Base-by-base conservation (phyloP, 2,797 vertebrate species). In the Tragelaphus oryx region DNA sequence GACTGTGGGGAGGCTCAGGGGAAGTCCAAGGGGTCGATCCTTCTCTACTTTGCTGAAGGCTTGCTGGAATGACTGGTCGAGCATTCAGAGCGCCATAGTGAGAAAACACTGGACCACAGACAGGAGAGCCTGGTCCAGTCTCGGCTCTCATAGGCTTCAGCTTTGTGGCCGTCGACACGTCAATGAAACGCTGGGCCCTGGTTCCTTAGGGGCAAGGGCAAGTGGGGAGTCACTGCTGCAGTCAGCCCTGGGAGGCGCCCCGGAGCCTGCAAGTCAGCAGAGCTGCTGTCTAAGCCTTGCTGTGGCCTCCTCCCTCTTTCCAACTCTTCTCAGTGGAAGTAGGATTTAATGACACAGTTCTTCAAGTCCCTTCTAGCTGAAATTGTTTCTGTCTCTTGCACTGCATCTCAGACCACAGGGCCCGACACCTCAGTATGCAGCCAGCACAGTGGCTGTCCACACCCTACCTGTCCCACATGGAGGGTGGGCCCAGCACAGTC, bases 191-290 rank as follows among this genome's bases (percentile, higher is more conserved):
- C 28, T 37, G 68, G 55, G 57, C 17, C 30, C 65, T 1, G 0
- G 13, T 6, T 85, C 41, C 92, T 80, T 8, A 1, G 0, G 3
- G n/a, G n/a, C 78, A 54, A 17, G 1, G 54, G 80, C 10, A 26
- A 54, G 2, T 7, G 44, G 10, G 13, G 7, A 62, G 41, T 28
- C 3, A 9, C 0, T 8, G 65, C 18, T 12, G 13, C 7, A 2
- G 16, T 3, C 6, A 10, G 18, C 28, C 48, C 65, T 0, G 1
- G 65, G 0, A 52, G 59, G 41, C 2, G 7, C 85, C 75, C 7
- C 3, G 1, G 0, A 7, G 55, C 44, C 55, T 16, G 0, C 9
- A 8, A 62, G 68, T 7, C 44, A 37, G n/a, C 5, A 52, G 33
- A 9, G 1, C 46, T 24, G 33, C 11, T 2, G 44, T 13, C 48